These are phyloP conservation scores for Eutrigla gurnardus DNA, from an alignment of 2,797 vertebrate species.

Conservation along the genomic window DNA sequence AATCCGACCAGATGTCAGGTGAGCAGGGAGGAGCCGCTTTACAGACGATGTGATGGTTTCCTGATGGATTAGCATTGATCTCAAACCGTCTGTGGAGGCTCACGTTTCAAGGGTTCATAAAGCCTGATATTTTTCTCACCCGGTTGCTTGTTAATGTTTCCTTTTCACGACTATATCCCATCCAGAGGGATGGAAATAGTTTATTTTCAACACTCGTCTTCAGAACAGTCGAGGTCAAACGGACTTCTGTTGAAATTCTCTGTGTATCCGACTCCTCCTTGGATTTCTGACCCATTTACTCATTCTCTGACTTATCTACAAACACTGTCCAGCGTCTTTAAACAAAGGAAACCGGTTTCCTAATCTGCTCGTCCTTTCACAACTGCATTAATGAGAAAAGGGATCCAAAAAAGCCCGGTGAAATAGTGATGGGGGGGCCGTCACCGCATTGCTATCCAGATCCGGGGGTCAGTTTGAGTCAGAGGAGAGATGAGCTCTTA, in stretches of 20 bases:
- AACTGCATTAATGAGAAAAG: constrained; percentile 36
- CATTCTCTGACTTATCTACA: constrained; percentile 51
- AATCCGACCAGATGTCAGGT: constrained; percentile 73
- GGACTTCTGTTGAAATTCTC: constrained; percentile 12
- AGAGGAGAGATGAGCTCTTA: constrained; percentile 21
- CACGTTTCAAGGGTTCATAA: constrained; percentile 3
- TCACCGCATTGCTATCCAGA: constrained; percentile 54
- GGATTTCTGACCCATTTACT: constrained; percentile 32
- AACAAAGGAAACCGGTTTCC: constrained; percentile 71
- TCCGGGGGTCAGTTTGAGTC: not conserved
- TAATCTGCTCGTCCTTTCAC: constrained; percentile 60
- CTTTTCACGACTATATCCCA: not conserved
- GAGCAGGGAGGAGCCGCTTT: constrained; percentile 51
- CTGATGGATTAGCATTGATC: constrained; percentile 68
- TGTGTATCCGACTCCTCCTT: constrained; percentile 25
- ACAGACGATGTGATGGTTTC: constrained; percentile 66
- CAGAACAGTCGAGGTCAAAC: constrained; percentile 1
- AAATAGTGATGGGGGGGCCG: constrained; percentile 20
- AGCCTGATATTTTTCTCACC: constrained; percentile 18
- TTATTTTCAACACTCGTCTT: constrained; percentile 9
- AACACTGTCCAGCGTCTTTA: constrained; percentile 65
- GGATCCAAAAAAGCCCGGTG: constrained; percentile 9
- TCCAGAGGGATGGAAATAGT: not conserved
- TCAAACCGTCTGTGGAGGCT: constrained; percentile 27
- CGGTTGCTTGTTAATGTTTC: not conserved